Conservation (phyloP, 2,113 vertebrate genomes). For the Theristicus caerulescens region DNA sequence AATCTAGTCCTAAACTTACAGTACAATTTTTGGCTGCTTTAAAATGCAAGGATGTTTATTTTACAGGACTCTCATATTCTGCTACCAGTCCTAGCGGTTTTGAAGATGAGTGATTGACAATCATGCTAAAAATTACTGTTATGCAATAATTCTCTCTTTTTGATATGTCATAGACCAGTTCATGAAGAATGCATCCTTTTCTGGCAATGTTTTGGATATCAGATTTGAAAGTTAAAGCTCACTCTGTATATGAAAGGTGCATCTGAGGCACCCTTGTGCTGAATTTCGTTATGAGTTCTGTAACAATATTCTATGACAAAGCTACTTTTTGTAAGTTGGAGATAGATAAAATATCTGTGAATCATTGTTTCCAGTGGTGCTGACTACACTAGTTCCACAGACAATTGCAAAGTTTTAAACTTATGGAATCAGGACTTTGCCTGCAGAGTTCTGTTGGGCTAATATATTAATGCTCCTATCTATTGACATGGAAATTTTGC, state of each 20-base stretch:
- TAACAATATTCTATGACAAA: neutral
- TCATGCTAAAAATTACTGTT: neutral
- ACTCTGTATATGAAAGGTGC: neutral
- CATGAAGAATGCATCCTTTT: neutral
- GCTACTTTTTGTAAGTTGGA: neutral
- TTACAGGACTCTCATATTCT: neutral
- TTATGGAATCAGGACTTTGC: neutral
- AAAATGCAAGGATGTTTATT: neutral
- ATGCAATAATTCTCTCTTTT: neutral
- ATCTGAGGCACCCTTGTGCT: neutral
- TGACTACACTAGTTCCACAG: neutral
- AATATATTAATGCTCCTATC: neutral
- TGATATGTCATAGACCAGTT: neutral
- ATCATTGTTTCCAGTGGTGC: neutral
- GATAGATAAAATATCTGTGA: neutral
- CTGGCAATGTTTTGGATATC: neutral
- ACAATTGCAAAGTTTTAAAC: neutral
- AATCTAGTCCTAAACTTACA: neutral
- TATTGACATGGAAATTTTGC: neutral
- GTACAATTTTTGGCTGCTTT: neutral
- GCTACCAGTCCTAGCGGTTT: neutral
- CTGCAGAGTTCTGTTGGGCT: neutral
- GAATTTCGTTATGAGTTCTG: neutral
- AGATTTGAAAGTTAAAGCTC: neutral
- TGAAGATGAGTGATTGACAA: neutral